Conservation (phyloP, 92 coral and sea anemone species). For the Parazoanthus darwini region DNA sequence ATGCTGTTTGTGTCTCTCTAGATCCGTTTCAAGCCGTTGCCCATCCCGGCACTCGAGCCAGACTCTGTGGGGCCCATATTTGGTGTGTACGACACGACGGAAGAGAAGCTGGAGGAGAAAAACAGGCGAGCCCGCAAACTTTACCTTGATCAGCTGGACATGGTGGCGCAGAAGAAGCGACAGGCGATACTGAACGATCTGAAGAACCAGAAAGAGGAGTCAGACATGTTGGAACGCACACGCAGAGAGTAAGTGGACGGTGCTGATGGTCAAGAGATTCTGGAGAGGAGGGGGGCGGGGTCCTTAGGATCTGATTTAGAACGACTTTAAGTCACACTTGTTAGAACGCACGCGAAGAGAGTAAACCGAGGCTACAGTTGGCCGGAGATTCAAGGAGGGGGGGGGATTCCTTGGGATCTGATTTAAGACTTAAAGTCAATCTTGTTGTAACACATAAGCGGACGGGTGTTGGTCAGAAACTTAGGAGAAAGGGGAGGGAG, state of each 20-base stretch:
- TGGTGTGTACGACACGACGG: constrained; percentile 89
- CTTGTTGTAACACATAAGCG: too few relatives aligned
- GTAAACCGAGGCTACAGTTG: too few relatives aligned
- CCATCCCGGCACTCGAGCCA: constrained; percentile 96
- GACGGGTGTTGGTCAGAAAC: too few relatives aligned
- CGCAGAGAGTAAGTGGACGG: constrained; percentile 80
- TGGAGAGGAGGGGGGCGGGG: neutral
- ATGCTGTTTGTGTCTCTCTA: constrained; percentile 20
- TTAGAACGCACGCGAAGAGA: too few relatives aligned
- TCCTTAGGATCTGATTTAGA: too few relatives aligned
- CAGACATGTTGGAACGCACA: constrained; percentile 93
- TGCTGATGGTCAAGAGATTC: neutral
- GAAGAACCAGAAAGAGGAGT: constrained; percentile 89
- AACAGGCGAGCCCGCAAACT: constrained; percentile 79
- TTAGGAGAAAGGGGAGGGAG: too few relatives aligned
- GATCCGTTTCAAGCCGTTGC: constrained; percentile 96
- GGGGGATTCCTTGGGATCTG: too few relatives aligned
- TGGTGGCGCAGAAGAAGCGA: constrained; percentile 97
- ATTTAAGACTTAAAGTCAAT: too few relatives aligned
- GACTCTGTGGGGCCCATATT: constrained; percentile 94
- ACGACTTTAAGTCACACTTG: too few relatives aligned
- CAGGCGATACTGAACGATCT: constrained; percentile 86
- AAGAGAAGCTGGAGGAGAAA: constrained; percentile 80
- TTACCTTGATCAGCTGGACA: constrained; percentile 92
- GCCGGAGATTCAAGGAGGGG: too few relatives aligned